Conservation (phyloP, 1,140 invertebrate genomes). For the Grapholita molesta region DNA sequence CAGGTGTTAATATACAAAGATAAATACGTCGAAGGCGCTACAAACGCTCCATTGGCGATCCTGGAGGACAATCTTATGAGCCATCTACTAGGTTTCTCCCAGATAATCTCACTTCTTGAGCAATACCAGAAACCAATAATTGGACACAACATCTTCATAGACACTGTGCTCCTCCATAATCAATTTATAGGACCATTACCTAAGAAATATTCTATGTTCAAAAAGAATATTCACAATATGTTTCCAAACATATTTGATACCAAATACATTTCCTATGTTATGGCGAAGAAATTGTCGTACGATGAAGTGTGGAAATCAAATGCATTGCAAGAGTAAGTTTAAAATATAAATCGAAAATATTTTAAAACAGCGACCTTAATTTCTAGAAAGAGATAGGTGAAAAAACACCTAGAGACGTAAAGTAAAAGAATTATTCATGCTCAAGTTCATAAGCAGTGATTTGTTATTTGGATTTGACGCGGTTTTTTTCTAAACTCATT, state of each 20-base stretch:
- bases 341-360: conserved; percentile 11
- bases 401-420: no score
- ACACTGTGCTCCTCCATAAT: conserved; percentile 84
- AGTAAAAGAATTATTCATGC: no score
- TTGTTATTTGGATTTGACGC: no score
- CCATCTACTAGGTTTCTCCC: conserved; percentile 82
- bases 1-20: conserved; percentile 73
- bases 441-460: no score
- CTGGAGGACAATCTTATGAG: conserved; percentile 76
- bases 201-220: conserved; percentile 82
- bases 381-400: conserved; percentile 21
- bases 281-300: conserved; percentile 66
- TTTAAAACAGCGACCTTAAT: not conserved
- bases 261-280: conserved; percentile 82
- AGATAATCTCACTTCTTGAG: conserved; percentile 81
- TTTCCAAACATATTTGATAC: conserved; percentile 87
- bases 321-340: conserved; percentile 70
- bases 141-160: conserved; percentile 86
- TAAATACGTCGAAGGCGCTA: conserved; percentile 64
- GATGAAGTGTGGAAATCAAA: conserved; percentile 77
- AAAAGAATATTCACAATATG: conserved; percentile 79
- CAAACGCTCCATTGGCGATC: conserved; percentile 46
- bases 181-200: conserved; percentile 86
- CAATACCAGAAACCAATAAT: conserved; percentile 83
- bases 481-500: no score